These are phyloP conservation scores for Taxidea taxus DNA, from an alignment of 2,113 vertebrate species.

Conservation along the genomic window DNA sequence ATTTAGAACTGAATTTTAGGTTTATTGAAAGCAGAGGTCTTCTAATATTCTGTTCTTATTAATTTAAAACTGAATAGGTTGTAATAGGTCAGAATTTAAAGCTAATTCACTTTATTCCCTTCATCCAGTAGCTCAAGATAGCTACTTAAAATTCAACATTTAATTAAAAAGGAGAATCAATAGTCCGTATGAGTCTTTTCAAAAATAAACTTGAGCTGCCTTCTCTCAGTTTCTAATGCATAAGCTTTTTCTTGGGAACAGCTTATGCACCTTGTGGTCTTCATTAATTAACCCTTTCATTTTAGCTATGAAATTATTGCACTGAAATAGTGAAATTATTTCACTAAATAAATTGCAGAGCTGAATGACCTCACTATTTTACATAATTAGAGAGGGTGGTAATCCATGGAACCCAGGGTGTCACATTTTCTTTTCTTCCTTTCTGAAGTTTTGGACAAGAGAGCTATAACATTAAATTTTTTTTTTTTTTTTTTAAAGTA, in stretches of 20 bases:
- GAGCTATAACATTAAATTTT: neutral
- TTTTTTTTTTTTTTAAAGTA: neutral
- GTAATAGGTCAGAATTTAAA: neutral
- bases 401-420: neutral
- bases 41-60: conserved; percentile 28
- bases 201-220: neutral
- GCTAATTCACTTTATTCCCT: conserved; percentile 1
- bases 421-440: neutral
- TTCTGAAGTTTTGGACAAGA: neutral
- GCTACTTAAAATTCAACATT: conserved; percentile 39
- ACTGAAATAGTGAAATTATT: neutral
- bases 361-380: neutral
- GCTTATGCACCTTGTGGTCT: neutral
- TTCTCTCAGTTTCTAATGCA: neutral
- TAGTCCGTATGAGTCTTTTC: neutral
- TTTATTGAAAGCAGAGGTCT: conserved; percentile 7
- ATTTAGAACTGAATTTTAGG: conserved; percentile 26
- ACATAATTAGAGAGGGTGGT: neutral
- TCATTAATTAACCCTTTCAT: conserved; percentile 26
- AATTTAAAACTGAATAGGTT: conserved; percentile 21
- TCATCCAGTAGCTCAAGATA: neutral
- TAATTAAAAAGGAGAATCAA: conserved; percentile 18
- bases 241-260: neutral
- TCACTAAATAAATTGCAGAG: neutral
- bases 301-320: neutral